Percentiles rank a stretch among this genome's conserved stretches.
These are phyloP conservation scores for Drosophila hydei DNA, from an alignment of 1,140 invertebrate species.

Conservation along the genomic window DNA sequence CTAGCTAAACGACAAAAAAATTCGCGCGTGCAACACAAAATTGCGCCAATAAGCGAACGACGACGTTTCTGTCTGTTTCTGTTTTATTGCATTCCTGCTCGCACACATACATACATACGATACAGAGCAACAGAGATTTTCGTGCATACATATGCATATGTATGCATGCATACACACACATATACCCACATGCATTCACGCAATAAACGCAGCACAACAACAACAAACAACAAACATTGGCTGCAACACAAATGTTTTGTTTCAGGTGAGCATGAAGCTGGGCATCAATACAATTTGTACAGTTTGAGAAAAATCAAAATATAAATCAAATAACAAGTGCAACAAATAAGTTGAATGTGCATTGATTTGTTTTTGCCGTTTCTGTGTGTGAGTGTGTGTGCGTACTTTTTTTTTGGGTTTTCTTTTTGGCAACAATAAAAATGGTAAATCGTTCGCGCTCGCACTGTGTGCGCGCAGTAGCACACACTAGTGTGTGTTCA, in stretches of 20 bases:
- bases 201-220: constrained; percentile 55
- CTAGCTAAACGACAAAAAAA: constrained; percentile 34
- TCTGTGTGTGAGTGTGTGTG: not conserved
- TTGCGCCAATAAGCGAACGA: constrained; percentile 79
- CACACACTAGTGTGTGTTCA: constrained; percentile 58
- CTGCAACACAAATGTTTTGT: constrained; percentile 60
- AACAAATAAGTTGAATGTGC: constrained; percentile 59
- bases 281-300: constrained; percentile 11
- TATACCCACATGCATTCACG: constrained; percentile 61
- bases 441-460: constrained; percentile 44
- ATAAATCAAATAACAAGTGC: constrained; percentile 35
- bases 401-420: constrained; percentile 1
- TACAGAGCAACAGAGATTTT: constrained; percentile 71
- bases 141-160: constrained; percentile 39
- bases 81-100: constrained; percentile 69
- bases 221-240: constrained; percentile 50
- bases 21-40: constrained; percentile 68
- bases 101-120: constrained; percentile 42
- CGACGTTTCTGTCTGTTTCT: constrained; percentile 58
- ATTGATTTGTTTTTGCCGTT: constrained; percentile 47
- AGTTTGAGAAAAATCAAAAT: constrained; percentile 7
- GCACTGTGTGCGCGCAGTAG: constrained; percentile 37
- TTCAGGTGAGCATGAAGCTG: constrained; percentile 57
- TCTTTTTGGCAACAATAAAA: constrained; percentile 48
- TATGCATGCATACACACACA: constrained; percentile 27